A percentile compares a stretch with the other conserved stretches of the same genome.
Conservation (phyloP, 2,797 vertebrate genomes). For the Brachyalestes nurse region DNA sequence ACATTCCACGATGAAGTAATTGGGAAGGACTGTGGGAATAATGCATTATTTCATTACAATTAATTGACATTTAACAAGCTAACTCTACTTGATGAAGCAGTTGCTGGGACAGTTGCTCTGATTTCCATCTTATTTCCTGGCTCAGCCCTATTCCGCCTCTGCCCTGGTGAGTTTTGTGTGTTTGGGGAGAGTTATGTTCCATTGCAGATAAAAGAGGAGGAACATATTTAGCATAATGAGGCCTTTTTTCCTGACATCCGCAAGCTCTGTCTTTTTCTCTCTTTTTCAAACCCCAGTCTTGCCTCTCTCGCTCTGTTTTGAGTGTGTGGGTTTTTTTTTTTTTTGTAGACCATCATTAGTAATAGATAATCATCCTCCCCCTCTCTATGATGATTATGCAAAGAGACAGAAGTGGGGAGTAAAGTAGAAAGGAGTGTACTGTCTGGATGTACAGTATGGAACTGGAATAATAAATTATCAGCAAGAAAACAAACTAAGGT, state of each 20-base stretch:
- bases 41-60: constrained; percentile 17
- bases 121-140: constrained; percentile 31
- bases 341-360: constrained; percentile 9
- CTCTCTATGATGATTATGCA: neutral
- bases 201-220: constrained; percentile 13
- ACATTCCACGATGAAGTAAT: neutral
- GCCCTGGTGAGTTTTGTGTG: constrained; percentile 5
- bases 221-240: constrained; percentile 36
- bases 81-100: constrained; percentile 15
- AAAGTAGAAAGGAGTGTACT: neutral
- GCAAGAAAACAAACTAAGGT: neutral
- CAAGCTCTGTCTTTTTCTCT: neutral
- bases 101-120: constrained; percentile 1
- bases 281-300: neutral
- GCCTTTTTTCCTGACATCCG: neutral
- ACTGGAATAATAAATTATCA: no score
- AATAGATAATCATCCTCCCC: constrained; percentile 15
- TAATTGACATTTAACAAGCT: constrained; percentile 33
- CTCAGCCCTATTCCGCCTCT: neutral
- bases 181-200: constrained; percentile 7
- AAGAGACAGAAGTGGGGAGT: neutral
- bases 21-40: neutral
- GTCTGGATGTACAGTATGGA: neutral
- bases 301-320: neutral
- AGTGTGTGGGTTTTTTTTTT: constrained; percentile 4